phyloP scores from a whole-genome alignment of 2,888 invertebrate species.

The Pollenia labialis region DNA sequence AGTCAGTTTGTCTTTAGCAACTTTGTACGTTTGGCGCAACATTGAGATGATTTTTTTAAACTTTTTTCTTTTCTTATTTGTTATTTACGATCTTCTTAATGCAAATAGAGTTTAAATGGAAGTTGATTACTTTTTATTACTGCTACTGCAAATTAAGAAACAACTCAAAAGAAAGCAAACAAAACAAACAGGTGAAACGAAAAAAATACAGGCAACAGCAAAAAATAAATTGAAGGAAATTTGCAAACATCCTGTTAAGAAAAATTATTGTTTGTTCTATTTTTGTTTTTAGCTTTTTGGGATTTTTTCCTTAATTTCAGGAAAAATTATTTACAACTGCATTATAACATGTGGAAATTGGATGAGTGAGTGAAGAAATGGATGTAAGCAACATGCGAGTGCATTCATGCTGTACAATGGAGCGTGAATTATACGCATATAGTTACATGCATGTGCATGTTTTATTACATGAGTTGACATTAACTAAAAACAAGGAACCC shows the following conservation, averaged over 20 bases:
- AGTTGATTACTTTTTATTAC: slow-evolving; percentile 62
- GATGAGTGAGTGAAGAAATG: background rate
- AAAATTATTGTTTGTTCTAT: slow-evolving; percentile 19
- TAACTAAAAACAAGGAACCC: background rate
- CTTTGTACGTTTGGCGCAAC: slow-evolving; percentile 33
- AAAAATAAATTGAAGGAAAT: slow-evolving; percentile 6
- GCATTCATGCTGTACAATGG: slow-evolving; percentile 15
- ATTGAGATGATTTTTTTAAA: background rate
- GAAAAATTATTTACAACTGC: slow-evolving; percentile 9
- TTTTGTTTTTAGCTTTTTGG: background rate
- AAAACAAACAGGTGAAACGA: slow-evolving; percentile 12
- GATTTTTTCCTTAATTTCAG: background rate
- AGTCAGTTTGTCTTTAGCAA: background rate
- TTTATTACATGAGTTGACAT: slow-evolving; percentile 14
- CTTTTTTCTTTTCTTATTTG: slow-evolving; percentile 43
- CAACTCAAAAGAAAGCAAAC: background rate
- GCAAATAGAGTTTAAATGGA: slow-evolving; percentile 52
- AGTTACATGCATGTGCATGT: background rate
- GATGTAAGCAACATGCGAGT: background rate
- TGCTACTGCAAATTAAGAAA: slow-evolving; percentile 20
- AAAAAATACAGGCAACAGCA: background rate
- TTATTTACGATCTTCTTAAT: slow-evolving; percentile 70
- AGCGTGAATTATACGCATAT: slow-evolving; percentile 27
- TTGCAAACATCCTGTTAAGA: slow-evolving; percentile 29
- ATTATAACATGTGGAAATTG: slow-evolving; percentile 36